These are phyloP conservation scores for Syngnathus typhle DNA, from an alignment of 2,113 vertebrate species.

Conservation along the genomic window DNA sequence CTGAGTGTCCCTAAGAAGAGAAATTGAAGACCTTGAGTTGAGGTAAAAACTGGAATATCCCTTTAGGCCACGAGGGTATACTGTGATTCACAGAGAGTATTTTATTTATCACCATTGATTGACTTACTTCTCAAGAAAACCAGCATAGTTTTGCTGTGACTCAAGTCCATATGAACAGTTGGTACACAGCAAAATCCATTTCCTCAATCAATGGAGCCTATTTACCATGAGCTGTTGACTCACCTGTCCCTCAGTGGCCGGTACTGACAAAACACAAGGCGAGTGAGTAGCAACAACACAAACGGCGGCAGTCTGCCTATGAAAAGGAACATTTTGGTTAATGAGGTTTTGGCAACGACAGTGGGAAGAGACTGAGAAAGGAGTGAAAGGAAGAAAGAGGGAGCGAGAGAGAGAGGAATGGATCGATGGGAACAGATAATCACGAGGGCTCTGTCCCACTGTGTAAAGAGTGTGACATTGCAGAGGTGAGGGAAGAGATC, in stretches of 20 bases:
- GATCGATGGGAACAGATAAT: conserved; percentile 70
- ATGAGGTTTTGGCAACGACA: conserved; percentile 47
- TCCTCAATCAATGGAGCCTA: conserved; percentile 59
- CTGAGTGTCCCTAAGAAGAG: no score
- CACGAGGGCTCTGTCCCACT: conserved; percentile 57
- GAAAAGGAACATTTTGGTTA: conserved; percentile 52
- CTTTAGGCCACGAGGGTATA: conserved; percentile 28
- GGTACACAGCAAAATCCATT: conserved; percentile 61
- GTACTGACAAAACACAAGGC: conserved; percentile 40
- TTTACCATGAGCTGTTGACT: conserved; percentile 64
- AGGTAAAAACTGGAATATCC: conserved; percentile 3
- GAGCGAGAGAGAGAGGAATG: conserved; percentile 23
- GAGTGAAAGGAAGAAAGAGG: conserved; percentile 14
- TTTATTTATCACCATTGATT: conserved; percentile 48
- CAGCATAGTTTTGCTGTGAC: conserved; percentile 18
- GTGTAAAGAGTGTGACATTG: conserved; percentile 73
- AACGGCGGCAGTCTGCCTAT: conserved; percentile 17
- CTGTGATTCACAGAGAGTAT: conserved; percentile 36
- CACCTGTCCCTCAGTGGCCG: conserved; percentile 32
- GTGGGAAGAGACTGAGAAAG: conserved; percentile 26
- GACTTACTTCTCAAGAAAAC: conserved; percentile 32
- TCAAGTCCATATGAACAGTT: conserved; percentile 49
- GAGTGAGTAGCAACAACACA: conserved; percentile 40
- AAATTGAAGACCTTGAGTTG: no score
- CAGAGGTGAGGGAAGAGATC: conserved; percentile 69